phyloP scores from a whole-genome alignment of 2,797 vertebrate genomes.

The Paramormyrops hopkinsi region DNA sequence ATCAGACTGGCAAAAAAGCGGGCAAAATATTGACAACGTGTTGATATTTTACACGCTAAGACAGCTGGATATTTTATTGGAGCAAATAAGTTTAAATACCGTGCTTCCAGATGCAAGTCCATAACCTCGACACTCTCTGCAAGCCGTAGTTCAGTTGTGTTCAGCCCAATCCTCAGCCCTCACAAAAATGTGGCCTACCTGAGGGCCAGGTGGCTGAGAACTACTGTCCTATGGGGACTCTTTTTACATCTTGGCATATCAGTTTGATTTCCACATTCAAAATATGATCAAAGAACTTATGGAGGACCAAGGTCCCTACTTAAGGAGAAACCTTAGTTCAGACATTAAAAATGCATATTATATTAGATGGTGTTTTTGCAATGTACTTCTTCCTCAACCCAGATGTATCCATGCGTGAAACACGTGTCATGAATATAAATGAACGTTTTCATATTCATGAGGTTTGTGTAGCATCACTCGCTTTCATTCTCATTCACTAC shows the following conservation, averaged over 20 bases:
- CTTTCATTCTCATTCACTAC: slow-evolving; percentile 46
- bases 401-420: slow-evolving; percentile 20
- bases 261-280: not conserved
- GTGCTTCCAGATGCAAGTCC: not conserved
- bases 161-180: not conserved
- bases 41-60: not conserved
- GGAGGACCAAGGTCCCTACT: not conserved
- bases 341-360: not conserved
- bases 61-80: not conserved
- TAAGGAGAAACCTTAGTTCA: not conserved
- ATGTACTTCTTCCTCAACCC: slow-evolving; percentile 23
- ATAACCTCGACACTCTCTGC: not conserved
- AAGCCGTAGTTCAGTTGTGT: not conserved
- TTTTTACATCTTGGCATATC: not conserved
- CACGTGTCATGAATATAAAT: slow-evolving; percentile 37
- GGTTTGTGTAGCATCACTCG: slow-evolving; percentile 17
- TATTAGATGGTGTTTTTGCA: slow-evolving; percentile 23
- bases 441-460: slow-evolving; percentile 35
- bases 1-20: not conserved
- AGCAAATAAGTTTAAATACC: not conserved
- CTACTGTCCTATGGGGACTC: not conserved
- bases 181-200: not conserved
- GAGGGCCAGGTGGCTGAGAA: not conserved
- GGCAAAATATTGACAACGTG: not conserved
- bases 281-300: not conserved